Percentiles rank a stretch among this genome's conserved stretches.
phyloP scores from a whole-genome alignment of 2,888 invertebrate species.

The Aporophyla nigra region DNA sequence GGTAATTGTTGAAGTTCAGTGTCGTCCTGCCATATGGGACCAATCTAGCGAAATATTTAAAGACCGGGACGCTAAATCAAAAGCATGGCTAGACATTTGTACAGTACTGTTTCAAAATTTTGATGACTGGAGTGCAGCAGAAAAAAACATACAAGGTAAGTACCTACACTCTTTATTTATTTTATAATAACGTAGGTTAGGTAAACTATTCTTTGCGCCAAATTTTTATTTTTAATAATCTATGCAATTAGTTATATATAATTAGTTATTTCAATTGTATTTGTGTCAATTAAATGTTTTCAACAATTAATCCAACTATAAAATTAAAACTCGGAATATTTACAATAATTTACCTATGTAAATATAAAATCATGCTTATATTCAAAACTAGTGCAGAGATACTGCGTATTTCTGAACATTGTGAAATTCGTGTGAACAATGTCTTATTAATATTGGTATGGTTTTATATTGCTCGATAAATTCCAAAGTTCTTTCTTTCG shows the following conservation, averaged over 20 bases:
- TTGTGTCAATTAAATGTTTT: slow-evolving; percentile 63
- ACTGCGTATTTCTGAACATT: slow-evolving; percentile 62
- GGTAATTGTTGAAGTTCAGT: slow-evolving; percentile 61
- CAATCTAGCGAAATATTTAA: slow-evolving; percentile 54
- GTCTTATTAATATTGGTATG: slow-evolving; percentile 69
- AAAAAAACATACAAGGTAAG: slow-evolving; percentile 56
- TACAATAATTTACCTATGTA: slow-evolving; percentile 54
- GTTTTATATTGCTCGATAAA: slow-evolving; percentile 70
- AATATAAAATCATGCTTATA: slow-evolving; percentile 59
- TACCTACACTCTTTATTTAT: slow-evolving; percentile 59
- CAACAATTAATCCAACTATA: slow-evolving; percentile 61
- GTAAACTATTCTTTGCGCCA: slow-evolving; percentile 59
- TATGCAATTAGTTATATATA: slow-evolving; percentile 62
- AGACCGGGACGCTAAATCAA: slow-evolving; percentile 55
- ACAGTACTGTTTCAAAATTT: slow-evolving; percentile 57
- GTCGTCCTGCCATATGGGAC: slow-evolving; percentile 59
- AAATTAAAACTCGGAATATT: slow-evolving; percentile 55
- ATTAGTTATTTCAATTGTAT: slow-evolving; percentile 57
- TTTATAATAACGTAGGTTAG: slow-evolving; percentile 60
- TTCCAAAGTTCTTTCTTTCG: slow-evolving; percentile 70
- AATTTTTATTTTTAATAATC: slow-evolving; percentile 64
- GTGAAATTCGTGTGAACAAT: slow-evolving; percentile 67
- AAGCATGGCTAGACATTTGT: slow-evolving; percentile 60
- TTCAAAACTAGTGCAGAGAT: slow-evolving; percentile 63
- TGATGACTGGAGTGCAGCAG: slow-evolving; percentile 52